Conservation (phyloP, 1,140 invertebrate genomes). For the Eueides isabella region DNA sequence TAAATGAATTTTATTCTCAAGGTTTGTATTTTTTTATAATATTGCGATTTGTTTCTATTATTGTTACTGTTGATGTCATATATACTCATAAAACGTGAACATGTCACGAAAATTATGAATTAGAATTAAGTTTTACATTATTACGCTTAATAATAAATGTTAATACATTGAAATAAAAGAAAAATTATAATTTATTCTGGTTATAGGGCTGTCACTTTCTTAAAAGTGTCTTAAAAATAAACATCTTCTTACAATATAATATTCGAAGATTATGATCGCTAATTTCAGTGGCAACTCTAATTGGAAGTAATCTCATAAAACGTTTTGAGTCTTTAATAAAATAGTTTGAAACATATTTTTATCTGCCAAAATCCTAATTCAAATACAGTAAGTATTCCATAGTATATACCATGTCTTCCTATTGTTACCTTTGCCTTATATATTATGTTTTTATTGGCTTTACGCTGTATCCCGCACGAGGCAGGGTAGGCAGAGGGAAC, state of each 20-base stretch:
- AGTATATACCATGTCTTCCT: constrained; percentile 34
- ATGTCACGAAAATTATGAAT: constrained; percentile 1
- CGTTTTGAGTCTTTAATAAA: constrained; percentile 37
- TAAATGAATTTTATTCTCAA: too few species aligned
- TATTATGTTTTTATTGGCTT: too few species aligned
- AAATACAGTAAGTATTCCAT: too few species aligned
- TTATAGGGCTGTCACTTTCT: not conserved
- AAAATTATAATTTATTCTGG: not conserved
- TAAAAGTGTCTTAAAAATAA: too few species aligned
- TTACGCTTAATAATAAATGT: not conserved
- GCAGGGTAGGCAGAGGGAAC: too few species aligned
- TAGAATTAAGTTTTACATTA: constrained; percentile 11
- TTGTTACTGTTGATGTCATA: not conserved
- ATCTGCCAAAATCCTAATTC: constrained; percentile 39
- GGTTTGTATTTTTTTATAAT: not conserved
- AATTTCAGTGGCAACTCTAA: not conserved
- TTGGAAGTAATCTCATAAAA: constrained; percentile 33
- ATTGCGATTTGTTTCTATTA: not conserved
- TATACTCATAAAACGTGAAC: not conserved
- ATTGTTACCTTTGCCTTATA: not conserved
- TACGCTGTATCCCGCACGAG: too few species aligned
- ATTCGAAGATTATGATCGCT: not conserved
- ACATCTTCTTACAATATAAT: too few species aligned
- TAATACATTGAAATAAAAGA: constrained; percentile 15
- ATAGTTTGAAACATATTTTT: constrained; percentile 12